Base-by-base conservation (phyloP, 2,113 vertebrate species). In the Calyptomena viridis region DNA sequence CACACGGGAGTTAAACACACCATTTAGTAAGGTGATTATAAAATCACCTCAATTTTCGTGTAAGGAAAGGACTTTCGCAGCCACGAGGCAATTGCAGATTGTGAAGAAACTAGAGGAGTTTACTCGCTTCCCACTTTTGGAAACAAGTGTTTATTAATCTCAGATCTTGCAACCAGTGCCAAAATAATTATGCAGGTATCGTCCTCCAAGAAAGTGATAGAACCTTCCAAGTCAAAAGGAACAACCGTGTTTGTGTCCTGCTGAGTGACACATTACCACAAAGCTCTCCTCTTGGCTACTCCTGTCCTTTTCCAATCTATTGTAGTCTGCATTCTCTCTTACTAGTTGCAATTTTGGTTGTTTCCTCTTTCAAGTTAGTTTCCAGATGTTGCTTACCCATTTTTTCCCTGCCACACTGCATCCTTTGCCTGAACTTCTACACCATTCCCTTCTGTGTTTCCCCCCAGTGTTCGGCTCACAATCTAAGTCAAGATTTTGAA, bases 381-480 rank as follows among this genome's bases (percentile, higher is more conserved):
- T 97, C 96, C 98, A 98, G 97, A 97, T 97, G 97, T 95, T 95
- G 50, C 92, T 89, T 95, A 96, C 64, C 93, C 68, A 22, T 84
- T 95, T 94, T 95, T 92, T 91, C 94, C 89, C 84, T 94, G 72
- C 50, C 94, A 87, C 89, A 93, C 58, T 89, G 88, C 91, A 95
- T 91, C 86, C 93, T 95, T 96, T 56, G 81, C 93, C 86, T 97
- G 89, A 97, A 96, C 72, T 91, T 88, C 76, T 87, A 71, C 89
- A 78, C 55, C 78, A 56, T 94, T 90, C 62, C 75, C n/a, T 89
- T 87, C 84, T 76, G 53, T 58, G 23, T 75, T 67, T 89, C 31
- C 53, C 59, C 64, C 74, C 27, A 6, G 49, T 33, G 46, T 42
- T 95, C 46, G 58, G 44, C 71, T 84, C 78, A 14, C 35, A 82